A percentile compares a stretch with the other conserved stretches of the same genome.
Conservation (phyloP, 2,888 invertebrate species). For the Capitulum mitella region DNA sequence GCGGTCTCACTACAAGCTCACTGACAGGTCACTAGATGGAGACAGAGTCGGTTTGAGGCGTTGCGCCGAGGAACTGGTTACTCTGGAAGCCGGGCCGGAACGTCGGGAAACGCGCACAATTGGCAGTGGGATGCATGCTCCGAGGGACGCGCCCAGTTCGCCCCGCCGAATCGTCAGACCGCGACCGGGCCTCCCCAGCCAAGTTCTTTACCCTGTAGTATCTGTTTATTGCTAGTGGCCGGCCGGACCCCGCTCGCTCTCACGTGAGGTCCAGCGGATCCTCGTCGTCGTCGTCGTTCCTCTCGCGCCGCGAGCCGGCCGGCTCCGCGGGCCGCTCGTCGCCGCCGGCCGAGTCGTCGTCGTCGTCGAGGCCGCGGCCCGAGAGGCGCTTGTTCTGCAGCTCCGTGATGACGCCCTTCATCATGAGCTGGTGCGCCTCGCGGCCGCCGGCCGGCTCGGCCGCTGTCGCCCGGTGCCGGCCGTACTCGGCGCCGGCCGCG, state of each 20-base stretch:
- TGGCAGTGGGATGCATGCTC: slow-evolving; percentile 11
- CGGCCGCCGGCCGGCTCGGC: background rate
- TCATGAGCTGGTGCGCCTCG: background rate
- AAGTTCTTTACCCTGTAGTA: background rate
- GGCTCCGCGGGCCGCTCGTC: background rate
- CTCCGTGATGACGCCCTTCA: slow-evolving; percentile 9
- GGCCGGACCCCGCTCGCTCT: background rate
- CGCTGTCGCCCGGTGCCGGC: background rate
- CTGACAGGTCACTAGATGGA: background rate
- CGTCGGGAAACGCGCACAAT: background rate
- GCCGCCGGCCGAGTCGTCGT: background rate
- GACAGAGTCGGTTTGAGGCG: background rate
- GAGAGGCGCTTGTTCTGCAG: background rate
- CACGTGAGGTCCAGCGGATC: background rate
- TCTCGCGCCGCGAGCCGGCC: background rate
- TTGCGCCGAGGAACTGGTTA: background rate
- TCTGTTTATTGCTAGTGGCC: background rate
- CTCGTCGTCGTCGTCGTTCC: background rate
- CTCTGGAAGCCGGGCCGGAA: background rate
- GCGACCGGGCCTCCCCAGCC: background rate
- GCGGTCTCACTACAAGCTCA: background rate
- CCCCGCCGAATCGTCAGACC: background rate
- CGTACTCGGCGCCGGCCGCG: background rate
- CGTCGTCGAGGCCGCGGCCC: background rate
- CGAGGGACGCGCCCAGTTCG: background rate